phyloP scores from a whole-genome alignment of 2,797 vertebrate species.

The Gymnothorax javanicus region DNA sequence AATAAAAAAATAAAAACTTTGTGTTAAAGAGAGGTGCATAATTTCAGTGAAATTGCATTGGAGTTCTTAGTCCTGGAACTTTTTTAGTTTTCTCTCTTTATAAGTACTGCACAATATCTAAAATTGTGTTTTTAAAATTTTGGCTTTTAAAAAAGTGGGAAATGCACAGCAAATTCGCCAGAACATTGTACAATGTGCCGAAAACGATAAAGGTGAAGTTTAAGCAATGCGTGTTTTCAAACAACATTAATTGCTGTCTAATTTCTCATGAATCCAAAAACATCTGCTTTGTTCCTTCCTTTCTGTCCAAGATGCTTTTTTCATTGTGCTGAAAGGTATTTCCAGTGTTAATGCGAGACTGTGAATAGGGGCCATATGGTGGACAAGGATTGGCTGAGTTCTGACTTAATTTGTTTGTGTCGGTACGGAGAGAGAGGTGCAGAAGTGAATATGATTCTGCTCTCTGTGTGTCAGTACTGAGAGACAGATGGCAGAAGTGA shows the following conservation, averaged over 20 bases:
- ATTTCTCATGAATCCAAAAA: background rate
- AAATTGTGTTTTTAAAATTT: no score
- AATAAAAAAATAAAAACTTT: background rate
- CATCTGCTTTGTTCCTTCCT: background rate
- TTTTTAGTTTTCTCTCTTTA: no score
- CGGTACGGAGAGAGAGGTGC: background rate
- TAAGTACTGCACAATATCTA: no score
- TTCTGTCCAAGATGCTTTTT: background rate
- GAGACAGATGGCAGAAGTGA: conserved; percentile 17
- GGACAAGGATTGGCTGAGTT: background rate
- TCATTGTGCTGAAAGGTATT: background rate
- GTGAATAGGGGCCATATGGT: background rate
- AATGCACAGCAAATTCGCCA: background rate
- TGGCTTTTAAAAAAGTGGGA: no score
- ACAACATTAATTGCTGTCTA: background rate
- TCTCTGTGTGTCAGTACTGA: background rate
- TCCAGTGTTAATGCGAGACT: background rate
- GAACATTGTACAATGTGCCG: background rate
- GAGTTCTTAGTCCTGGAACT: no score
- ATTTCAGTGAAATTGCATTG: no score
- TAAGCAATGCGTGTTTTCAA: background rate
- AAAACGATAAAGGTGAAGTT: background rate
- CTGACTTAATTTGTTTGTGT: background rate
- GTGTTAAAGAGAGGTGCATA: no score
- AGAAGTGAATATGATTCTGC: background rate